Evolutionary conservation across 2,888 invertebrate genomes (phyloP).

Genomic region (Zygaena filipendulae): DNA sequence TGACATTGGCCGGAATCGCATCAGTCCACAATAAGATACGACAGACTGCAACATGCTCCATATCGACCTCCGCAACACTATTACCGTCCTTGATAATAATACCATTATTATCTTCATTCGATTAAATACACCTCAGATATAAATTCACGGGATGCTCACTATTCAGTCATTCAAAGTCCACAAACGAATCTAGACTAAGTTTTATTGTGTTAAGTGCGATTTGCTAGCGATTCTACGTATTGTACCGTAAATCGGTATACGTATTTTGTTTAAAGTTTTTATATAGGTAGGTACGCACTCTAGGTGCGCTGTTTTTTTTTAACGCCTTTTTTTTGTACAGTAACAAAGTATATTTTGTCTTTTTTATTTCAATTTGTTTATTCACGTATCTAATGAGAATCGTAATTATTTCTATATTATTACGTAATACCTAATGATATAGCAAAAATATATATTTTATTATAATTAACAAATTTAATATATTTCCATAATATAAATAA

Average conservation of each 20-base stretch:
- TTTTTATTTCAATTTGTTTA: too few species aligned
- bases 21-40: slow-evolving; percentile 60
- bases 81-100: slow-evolving; percentile 54
- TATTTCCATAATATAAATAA: slow-evolving; percentile 44
- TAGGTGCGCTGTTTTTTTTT: slow-evolving; percentile 33
- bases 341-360: slow-evolving; percentile 54
- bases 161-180: slow-evolving; percentile 59
- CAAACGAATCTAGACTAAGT: slow-evolving; percentile 50
- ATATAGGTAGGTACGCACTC: too few species aligned
- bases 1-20: slow-evolving; percentile 60
- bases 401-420: too few species aligned
- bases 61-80: slow-evolving; percentile 55
- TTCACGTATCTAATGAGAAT: too few species aligned
- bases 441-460: slow-evolving; percentile 46
- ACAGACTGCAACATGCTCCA: slow-evolving; percentile 49
- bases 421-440: too few species aligned
- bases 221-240: slow-evolving; percentile 46
- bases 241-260: too few species aligned
- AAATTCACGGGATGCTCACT: slow-evolving; percentile 33
- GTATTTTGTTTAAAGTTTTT: too few species aligned
- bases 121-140: slow-evolving; percentile 11
- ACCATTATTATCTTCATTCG: slow-evolving; percentile 19
- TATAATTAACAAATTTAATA: slow-evolving; percentile 40
- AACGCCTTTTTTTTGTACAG: slow-evolving; percentile 56
- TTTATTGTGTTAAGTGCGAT: slow-evolving; percentile 48